Evolutionary conservation across 2,113 vertebrate species (phyloP), one percentile per base, ranked within the genome.

Genomic region (Callipepla californica): DNA sequence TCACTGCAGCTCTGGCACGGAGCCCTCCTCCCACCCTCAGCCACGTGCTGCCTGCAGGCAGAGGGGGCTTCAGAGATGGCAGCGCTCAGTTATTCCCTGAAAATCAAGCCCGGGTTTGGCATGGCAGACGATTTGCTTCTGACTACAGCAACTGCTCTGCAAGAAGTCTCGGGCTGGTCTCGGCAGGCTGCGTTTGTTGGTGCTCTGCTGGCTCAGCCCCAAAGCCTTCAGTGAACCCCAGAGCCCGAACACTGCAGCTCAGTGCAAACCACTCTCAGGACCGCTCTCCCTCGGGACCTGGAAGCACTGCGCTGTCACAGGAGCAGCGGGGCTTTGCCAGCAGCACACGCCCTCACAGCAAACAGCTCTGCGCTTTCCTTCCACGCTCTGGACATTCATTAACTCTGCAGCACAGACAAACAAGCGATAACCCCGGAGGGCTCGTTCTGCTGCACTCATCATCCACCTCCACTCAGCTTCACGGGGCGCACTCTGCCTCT

Each of bases 301-400:
- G 20, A 53, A 53, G 25, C 51, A 53, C 8, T 53, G 51, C 7
- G 15, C 9, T 18, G 68, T 34, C 81, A 80, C 4, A 2, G 53
- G 44, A 53, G 83, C 4, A 0, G 50, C 1, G 2, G 38, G 45
- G 13, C 7, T 12, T 21, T 40, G 70, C 87, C 89, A 80, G 80
- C 11, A 6, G 15, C 28, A 4, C 93, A 87, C 93, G 26, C 30
- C 80, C 69, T 1, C 4, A 53, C 9, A n/a, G 30, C 5, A 58
- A 79, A n/a, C 42, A 26, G 51, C 51, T 53, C 51, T 26, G 51
- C 0, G 22, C 3, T 30, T 10, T 76, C 68, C 34, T 58, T 51
- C 47, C 30, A 1, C 1, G 2, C 79, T 28, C 18, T 2, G 2
- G 42, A 11, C 73, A 7, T 2, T 22, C 87, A 6, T 63, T 32